Evolutionary conservation across 2,113 vertebrate species (phyloP).

Genomic region (Psittacus erithacus): DNA sequence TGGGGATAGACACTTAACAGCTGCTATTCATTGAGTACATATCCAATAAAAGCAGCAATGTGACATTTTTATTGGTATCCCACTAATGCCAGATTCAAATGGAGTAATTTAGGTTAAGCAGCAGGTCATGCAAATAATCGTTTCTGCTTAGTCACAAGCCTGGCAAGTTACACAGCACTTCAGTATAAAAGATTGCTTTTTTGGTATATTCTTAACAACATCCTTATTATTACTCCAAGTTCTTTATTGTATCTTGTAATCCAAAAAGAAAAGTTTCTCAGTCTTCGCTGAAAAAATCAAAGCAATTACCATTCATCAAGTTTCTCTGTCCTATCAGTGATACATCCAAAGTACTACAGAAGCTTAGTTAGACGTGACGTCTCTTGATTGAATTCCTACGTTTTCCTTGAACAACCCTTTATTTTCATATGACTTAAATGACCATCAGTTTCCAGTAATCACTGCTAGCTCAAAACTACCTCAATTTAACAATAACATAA

Average conservation of each 20-base stretch:
- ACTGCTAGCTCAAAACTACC: not conserved
- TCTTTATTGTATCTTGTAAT: not conserved
- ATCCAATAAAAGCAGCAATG: not conserved
- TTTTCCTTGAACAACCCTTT: not conserved
- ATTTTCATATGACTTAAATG: not conserved
- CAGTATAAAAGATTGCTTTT: not conserved
- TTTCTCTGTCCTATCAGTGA: not conserved
- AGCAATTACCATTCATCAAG: not conserved
- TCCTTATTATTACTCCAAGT: not conserved
- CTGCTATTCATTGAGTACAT: not conserved
- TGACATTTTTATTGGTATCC: not conserved
- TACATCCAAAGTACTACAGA: not conserved
- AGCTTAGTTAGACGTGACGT: not conserved
- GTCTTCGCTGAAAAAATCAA: constrained; percentile 1
- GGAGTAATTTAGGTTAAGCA: not conserved
- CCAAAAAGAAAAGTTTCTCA: not conserved
- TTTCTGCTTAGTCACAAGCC: not conserved
- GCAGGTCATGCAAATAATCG: not conserved
- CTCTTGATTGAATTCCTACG: not conserved
- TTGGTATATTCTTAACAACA: not conserved
- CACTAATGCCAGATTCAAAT: not conserved
- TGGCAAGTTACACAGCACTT: not conserved
- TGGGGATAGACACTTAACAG: not conserved
- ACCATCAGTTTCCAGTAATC: not conserved
- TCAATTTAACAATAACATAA: not conserved